phyloP scores from a whole-genome alignment of 2,888 invertebrate species.

The Rhogogaster chlorosoma region DNA sequence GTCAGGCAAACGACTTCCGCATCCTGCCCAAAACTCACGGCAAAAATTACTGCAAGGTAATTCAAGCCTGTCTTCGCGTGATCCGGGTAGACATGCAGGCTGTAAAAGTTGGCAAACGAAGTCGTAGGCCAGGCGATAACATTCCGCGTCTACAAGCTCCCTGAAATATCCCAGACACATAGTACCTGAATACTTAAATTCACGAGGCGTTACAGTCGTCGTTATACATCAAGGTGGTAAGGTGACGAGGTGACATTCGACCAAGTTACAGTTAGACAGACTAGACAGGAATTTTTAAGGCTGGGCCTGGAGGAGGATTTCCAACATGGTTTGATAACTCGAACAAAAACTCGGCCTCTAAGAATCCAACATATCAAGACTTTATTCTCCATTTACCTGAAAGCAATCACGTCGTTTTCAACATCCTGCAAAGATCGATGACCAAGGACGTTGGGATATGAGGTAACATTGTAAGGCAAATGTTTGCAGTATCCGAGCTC shows the following conservation, averaged over 20 bases:
- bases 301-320: not conserved
- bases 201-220: not conserved
- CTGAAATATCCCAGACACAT: conserved; percentile 75
- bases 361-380: not conserved
- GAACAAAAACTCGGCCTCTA: not conserved
- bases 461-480: conserved; percentile 88
- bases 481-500: conserved; percentile 85
- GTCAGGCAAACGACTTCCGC: conserved; percentile 87
- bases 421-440: conserved; percentile 84
- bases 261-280: conserved; percentile 26
- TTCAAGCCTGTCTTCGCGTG: conserved; percentile 80
- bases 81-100: conserved; percentile 83
- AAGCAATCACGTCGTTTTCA: conserved; percentile 88
- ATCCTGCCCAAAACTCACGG: conserved; percentile 90
- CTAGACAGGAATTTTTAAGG: conserved; percentile 32
- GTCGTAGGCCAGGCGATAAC: conserved; percentile 92
- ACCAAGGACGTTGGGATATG: conserved; percentile 90
- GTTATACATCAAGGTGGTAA: not conserved
- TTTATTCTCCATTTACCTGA: conserved; percentile 77
- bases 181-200: not conserved
- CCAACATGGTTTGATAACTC: not conserved
- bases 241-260: conserved; percentile 33
- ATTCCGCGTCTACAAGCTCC: conserved; percentile 94
- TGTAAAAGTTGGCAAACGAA: conserved; percentile 93
- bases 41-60: conserved; percentile 92